Evolutionary conservation across 30 jellyfish, hydroid and myxozoan genomes (phyloP).

Genomic region (Turritopsis dohrnii): DNA sequence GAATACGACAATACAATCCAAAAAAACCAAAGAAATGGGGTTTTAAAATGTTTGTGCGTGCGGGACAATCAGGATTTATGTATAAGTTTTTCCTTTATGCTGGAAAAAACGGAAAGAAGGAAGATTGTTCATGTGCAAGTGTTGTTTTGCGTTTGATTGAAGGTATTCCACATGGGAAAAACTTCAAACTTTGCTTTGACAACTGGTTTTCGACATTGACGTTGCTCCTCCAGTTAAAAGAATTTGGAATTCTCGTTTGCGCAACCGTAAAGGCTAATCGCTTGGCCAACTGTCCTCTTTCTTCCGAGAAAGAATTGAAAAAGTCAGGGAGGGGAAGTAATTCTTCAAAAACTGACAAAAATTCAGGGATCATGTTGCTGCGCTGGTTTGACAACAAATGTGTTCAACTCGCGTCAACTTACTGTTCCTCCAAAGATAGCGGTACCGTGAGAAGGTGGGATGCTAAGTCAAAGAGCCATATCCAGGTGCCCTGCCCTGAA

Average conservation of each 20-base stretch:
- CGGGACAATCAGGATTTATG: constrained; percentile 31
- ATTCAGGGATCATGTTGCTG: constrained; percentile 44
- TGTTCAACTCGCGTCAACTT: constrained; percentile 47
- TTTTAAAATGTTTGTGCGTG: constrained; percentile 24
- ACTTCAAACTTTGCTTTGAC: constrained; percentile 47
- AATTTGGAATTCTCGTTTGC: constrained; percentile 32
- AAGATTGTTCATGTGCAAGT: constrained; percentile 15
- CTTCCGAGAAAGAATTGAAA: constrained; percentile 39
- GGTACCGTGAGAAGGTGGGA: constrained; percentile 46
- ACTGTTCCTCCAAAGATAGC: constrained; percentile 1
- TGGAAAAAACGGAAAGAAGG: constrained; percentile 28
- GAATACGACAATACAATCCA: constrained; percentile 35
- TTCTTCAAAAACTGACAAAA: constrained; percentile 27
- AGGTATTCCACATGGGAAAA: constrained; percentile 16
- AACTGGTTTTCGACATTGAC: constrained; percentile 55
- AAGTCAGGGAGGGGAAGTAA: constrained; percentile 43
- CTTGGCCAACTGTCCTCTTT: constrained; percentile 43
- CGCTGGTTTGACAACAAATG: constrained; percentile 53
- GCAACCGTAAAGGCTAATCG: constrained; percentile 52
- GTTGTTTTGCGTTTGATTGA: constrained; percentile 36
- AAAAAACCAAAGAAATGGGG: constrained; percentile 57
- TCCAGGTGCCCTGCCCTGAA: constrained; percentile 46
- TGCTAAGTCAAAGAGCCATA: constrained; percentile 40
- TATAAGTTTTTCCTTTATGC: constrained; percentile 40
- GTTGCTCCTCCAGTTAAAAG: constrained; percentile 39